These are phyloP conservation scores for Perca fluviatilis DNA, from an alignment of 2,113 vertebrate species.

Conservation along the genomic window DNA sequence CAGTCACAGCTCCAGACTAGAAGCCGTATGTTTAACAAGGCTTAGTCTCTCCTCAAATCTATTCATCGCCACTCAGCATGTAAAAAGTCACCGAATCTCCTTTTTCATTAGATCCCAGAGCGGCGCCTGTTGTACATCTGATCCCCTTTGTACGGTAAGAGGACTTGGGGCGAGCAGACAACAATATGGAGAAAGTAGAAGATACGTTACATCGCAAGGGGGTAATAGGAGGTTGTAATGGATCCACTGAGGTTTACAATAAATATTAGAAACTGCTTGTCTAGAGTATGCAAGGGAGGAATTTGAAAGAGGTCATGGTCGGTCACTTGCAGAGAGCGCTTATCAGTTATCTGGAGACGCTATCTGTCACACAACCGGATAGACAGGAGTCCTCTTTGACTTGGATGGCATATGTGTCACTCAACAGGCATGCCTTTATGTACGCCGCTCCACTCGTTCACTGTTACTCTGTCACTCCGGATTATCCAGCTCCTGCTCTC, in stretches of 20 bases:
- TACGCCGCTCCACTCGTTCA: constrained; percentile 12
- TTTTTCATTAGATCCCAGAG: constrained; percentile 71
- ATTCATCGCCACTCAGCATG: constrained; percentile 67
- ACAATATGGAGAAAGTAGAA: constrained; percentile 76
- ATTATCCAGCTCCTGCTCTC: constrained; percentile 15
- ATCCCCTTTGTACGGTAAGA: constrained; percentile 80
- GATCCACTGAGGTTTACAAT: constrained; percentile 48
- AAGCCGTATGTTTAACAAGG: constrained; percentile 48
- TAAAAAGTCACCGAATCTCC: constrained; percentile 71
- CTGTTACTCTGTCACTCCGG: constrained; percentile 33
- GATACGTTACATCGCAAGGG: constrained; percentile 77
- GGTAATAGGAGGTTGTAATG: constrained; percentile 57
- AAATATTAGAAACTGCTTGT: constrained; percentile 62
- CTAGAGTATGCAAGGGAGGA: constrained; percentile 33
- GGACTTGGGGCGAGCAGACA: constrained; percentile 59
- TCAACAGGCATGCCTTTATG: constrained; percentile 74
- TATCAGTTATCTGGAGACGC: constrained; percentile 77
- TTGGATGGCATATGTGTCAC: constrained; percentile 74
- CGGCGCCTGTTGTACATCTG: constrained; percentile 79
- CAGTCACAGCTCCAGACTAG: constrained; percentile 1
- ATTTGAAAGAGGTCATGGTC: constrained; percentile 66
- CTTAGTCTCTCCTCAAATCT: constrained; percentile 54
- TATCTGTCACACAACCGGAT: constrained; percentile 74
- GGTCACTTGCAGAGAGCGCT: constrained; percentile 68
- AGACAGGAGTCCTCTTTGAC: constrained; percentile 74